These are phyloP conservation scores for Pelagia noctiluca DNA, from an alignment of 30 jellyfish, hydroid and myxozoan species.

Conservation along the genomic window DNA sequence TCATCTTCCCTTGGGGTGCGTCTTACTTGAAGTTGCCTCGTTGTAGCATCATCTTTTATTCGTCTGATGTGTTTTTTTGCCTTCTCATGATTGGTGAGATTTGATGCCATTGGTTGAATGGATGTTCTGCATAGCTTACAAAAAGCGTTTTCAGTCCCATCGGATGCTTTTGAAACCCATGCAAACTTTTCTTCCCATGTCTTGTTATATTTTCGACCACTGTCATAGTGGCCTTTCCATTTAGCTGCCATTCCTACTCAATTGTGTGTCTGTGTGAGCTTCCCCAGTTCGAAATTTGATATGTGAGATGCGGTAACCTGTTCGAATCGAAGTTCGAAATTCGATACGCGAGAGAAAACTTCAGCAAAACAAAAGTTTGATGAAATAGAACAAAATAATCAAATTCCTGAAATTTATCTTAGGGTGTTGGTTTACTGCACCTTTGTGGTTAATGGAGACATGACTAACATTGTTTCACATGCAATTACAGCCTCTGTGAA, in stretches of 20 bases:
- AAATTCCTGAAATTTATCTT: not conserved
- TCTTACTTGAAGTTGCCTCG: slow-evolving; percentile 33
- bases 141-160: slow-evolving; percentile 71
- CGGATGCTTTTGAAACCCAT: slow-evolving; percentile 66
- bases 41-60: slow-evolving; percentile 28
- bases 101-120: slow-evolving; percentile 72
- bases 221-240: slow-evolving; percentile 72
- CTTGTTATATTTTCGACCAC: slow-evolving; percentile 45
- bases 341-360: not conserved
- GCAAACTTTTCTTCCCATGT: slow-evolving; percentile 61
- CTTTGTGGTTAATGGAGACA: no score
- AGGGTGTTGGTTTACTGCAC: not conserved
- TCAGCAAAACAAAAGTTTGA: no score
- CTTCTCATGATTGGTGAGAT: slow-evolving; percentile 67
- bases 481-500: not conserved
- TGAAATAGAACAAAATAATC: no score
- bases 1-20: slow-evolving; percentile 44
- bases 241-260: slow-evolving; percentile 65
- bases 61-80: slow-evolving; percentile 62
- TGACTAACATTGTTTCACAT: no score
- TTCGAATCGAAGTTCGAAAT: not conserved
- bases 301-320: not conserved
- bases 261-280: not conserved
- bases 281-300: not conserved
- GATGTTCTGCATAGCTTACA: slow-evolving; percentile 67